phyloP scores from a whole-genome alignment of 2,888 invertebrate genomes.

The Cataglyphis rosenhaueri region DNA sequence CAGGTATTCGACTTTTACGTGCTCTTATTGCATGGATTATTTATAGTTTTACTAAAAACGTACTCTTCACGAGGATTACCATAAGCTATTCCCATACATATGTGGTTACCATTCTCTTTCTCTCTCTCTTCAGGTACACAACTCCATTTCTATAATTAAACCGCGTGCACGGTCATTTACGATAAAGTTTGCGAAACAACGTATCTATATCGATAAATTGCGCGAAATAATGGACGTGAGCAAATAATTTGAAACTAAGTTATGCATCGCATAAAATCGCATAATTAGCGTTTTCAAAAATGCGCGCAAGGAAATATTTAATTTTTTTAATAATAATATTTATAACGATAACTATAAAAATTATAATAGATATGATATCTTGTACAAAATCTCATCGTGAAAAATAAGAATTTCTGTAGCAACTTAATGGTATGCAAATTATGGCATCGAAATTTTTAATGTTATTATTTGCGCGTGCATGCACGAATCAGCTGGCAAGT shows the following conservation, averaged over 20 bases:
- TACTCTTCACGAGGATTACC: conserved; percentile 69
- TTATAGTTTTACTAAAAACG: conserved; percentile 75
- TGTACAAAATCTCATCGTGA: not conserved
- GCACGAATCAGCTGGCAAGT: conserved; percentile 41
- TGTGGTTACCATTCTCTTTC: conserved; percentile 50
- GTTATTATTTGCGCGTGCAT: conserved; percentile 38
- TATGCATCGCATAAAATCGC: not conserved
- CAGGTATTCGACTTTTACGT: conserved; percentile 66
- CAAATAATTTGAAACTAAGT: not conserved
- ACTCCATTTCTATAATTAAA: conserved; percentile 74
- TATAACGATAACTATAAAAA: not conserved
- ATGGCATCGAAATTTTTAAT: conserved; percentile 1
- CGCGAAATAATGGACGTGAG: not conserved
- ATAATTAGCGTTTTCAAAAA: not conserved
- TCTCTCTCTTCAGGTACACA: conserved; percentile 62
- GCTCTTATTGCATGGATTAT: conserved; percentile 70
- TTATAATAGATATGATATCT: conserved; percentile 4
- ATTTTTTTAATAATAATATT: not conserved
- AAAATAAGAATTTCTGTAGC: not conserved
- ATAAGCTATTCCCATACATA: conserved; percentile 64
- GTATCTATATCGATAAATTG: conserved; percentile 25
- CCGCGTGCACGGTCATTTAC: conserved; percentile 54
- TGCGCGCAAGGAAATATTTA: not conserved
- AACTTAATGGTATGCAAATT: not conserved
- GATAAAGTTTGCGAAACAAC: conserved; percentile 53